phyloP scores from a whole-genome alignment of 2,888 invertebrate species.

The Synanthedon myopaeformis region DNA sequence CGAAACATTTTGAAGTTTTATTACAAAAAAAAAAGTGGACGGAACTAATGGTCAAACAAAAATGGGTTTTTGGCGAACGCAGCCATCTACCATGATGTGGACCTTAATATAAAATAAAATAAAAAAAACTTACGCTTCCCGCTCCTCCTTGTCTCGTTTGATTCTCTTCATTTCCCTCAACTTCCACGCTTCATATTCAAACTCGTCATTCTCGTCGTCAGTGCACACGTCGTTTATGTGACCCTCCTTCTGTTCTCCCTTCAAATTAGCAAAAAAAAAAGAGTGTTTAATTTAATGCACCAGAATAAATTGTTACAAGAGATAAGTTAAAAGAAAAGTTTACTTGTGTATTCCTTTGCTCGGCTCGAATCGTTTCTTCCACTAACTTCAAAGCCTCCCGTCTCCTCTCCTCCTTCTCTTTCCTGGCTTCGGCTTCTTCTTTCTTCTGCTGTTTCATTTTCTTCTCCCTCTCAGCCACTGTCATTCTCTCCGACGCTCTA shows the following conservation, averaged over 20 bases:
- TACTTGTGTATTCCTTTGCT: constrained; percentile 74
- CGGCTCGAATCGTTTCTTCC: constrained; percentile 89
- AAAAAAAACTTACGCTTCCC: constrained; percentile 81
- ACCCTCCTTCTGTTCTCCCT: constrained; percentile 79
- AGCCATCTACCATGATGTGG: too few species aligned
- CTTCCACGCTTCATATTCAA: constrained; percentile 99
- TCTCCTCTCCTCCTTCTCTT: constrained; percentile 88
- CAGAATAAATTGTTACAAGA: not conserved
- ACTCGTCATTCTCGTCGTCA: constrained; percentile 95
- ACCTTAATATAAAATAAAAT: not conserved
- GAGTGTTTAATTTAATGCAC: not conserved
- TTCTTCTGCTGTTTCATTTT: constrained; percentile 88
- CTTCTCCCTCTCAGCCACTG: constrained; percentile 93
- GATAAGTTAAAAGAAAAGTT: not conserved
- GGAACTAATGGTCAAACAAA: too few species aligned
- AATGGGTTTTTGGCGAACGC: not conserved
- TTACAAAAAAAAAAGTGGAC: too few species aligned
- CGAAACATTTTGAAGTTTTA: too few species aligned
- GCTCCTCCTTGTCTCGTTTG: constrained; percentile 95
- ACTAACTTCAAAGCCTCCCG: constrained; percentile 90
- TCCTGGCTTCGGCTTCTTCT: constrained; percentile 84
- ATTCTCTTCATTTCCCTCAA: constrained; percentile 94
- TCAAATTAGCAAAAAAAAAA: constrained; percentile 6
- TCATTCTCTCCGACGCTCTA: constrained; percentile 91
- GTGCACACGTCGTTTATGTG: constrained; percentile 89